These are phyloP conservation scores for Nycticryphes semicollaris DNA, from an alignment of 2,113 vertebrate genomes.

Conservation along the genomic window DNA sequence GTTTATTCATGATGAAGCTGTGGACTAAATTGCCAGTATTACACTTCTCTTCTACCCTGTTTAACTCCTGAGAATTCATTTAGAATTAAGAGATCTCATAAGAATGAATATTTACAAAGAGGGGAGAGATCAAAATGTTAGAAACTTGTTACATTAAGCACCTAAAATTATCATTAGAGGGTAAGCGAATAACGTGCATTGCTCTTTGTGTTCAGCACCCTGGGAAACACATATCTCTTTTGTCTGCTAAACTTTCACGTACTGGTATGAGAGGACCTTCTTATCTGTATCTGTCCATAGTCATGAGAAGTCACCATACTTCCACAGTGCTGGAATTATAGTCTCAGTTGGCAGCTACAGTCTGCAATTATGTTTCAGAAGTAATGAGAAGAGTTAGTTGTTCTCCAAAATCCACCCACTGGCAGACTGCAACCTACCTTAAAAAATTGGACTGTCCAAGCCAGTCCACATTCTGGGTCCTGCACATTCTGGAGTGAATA, in stretches of 20 bases:
- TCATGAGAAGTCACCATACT: background rate
- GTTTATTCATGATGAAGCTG: background rate
- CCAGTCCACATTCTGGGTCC: background rate
- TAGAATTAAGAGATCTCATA: background rate
- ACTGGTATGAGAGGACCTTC: background rate
- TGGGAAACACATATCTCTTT: background rate
- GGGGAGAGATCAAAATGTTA: background rate
- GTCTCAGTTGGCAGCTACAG: background rate
- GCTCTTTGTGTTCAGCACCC: background rate
- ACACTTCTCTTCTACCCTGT: background rate
- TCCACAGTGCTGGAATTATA: background rate
- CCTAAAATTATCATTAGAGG: background rate
- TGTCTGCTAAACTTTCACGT: background rate
- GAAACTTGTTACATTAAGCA: background rate
- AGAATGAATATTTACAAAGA: background rate
- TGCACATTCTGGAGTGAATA: background rate
- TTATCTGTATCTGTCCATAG: fast-evolving
- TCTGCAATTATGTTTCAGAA: background rate
- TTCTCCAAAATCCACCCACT: background rate
- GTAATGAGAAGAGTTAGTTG: background rate
- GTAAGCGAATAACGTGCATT: background rate
- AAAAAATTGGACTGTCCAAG: background rate
- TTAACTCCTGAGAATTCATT: background rate
- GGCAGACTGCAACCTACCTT: background rate
- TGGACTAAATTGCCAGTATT: background rate